Evolutionary conservation across 2,113 vertebrate genomes (phyloP), one percentile per base, ranked within the genome.

Genomic region (Apaloderma vittatum): DNA sequence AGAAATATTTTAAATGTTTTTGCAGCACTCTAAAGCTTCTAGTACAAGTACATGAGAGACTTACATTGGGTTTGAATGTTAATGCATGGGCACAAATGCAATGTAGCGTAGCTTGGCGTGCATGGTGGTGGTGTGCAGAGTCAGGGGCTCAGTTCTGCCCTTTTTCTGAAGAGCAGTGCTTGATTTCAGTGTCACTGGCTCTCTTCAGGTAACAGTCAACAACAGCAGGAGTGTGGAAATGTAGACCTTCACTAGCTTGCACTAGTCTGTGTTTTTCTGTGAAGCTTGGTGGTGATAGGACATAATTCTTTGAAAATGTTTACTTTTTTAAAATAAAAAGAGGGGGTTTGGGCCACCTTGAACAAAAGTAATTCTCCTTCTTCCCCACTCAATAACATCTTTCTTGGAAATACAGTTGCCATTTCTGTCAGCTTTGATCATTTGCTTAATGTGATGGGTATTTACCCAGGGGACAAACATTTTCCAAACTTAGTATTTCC

Each of bases 1-100:
- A 94, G 95, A 94, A 94, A 84, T 96, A 96, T 49, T 97, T 88
- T 48, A 75, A 81, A 94, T 94, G 54, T 88, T 96, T 94, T 74
- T 52, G 46, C 73, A 83, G 67, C 49, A 7, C 79, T 94, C 26
- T 93, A 91, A 83, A 90, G 26, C 62, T 73, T 63, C 62, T 93
- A 54, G 58, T 94, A 77, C 29, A 68, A 89, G 65, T 87, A 91
- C 91, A 62, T 82, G 27, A 0, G 4, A 91, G 88, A 88, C 86
- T 94, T 94, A 68, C 65, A 5, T 59, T 65, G 81, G 3, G 37
- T 94, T 97, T 93, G 71, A 71, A 72, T 78, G 36, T 92, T 62
- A 83, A 80, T 49, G 29, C 61, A 21, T 21, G 62, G 43, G 17
- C 3, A 19, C 80, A 84, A 91, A 62, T 43, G 58, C 62, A 2